Conservation (phyloP, 2,113 vertebrate genomes). For the Plotosus lineatus region DNA sequence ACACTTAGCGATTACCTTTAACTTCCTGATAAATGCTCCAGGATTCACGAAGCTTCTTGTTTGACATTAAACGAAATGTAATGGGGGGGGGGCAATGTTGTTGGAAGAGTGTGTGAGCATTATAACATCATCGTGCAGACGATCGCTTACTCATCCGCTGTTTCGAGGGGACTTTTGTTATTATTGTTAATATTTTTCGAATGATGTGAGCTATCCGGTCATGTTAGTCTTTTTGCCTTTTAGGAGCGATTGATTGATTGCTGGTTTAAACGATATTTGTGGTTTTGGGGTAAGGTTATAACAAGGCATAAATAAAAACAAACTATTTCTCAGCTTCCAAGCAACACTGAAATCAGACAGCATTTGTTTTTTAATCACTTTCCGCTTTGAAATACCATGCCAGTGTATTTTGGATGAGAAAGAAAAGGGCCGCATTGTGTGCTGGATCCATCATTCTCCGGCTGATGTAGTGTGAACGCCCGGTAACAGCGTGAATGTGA, state of each 20-base stretch:
- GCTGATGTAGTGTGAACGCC: slow-evolving; percentile 24
- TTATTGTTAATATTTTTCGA: not conserved
- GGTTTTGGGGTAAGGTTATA: slow-evolving; percentile 49
- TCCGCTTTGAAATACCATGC: slow-evolving; percentile 48
- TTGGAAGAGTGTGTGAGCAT: slow-evolving; percentile 41
- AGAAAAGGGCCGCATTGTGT: slow-evolving; percentile 32
- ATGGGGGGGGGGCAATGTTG: slow-evolving; percentile 37
- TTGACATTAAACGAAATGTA: slow-evolving; percentile 47
- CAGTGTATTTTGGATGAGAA: slow-evolving; percentile 54
- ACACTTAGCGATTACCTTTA: slow-evolving; percentile 55
- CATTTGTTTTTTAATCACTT: slow-evolving; percentile 50
- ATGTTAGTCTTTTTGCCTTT: slow-evolving; percentile 45
- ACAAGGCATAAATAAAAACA: slow-evolving; percentile 52
- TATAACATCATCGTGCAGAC: slow-evolving; percentile 45
- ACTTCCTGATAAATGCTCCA: slow-evolving; percentile 38
- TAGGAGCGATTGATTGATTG: slow-evolving; percentile 30
- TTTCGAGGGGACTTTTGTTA: slow-evolving; percentile 29
- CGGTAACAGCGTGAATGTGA: slow-evolving; percentile 49
- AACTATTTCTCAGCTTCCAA: slow-evolving; percentile 53
- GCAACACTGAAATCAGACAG: slow-evolving; percentile 46
- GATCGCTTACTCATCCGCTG: slow-evolving; percentile 53
- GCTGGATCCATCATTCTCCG: slow-evolving; percentile 41
- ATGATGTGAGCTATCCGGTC: slow-evolving; percentile 19
- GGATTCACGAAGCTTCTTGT: slow-evolving; percentile 46
- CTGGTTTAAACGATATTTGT: slow-evolving; percentile 28